Conservation (phyloP, 1,140 invertebrate species). For the Drosophila elegans region DNA sequence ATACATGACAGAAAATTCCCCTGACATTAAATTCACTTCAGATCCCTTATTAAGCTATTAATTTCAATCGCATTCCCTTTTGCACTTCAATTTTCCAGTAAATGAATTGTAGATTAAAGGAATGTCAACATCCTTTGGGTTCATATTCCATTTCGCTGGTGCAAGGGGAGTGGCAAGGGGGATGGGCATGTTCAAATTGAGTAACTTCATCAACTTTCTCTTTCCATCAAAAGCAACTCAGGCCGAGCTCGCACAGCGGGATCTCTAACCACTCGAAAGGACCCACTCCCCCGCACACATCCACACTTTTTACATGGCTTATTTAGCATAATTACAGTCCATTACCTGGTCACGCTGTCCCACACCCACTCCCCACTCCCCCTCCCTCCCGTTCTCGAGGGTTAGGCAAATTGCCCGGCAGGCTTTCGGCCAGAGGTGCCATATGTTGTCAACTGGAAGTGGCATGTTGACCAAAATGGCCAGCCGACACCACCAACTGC, state of each 20-base stretch:
- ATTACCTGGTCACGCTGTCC: constrained; percentile 77
- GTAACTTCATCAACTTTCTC: constrained; percentile 47
- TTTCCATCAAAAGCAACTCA: constrained; percentile 43
- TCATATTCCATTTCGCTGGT: constrained; percentile 15
- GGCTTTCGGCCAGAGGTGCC: constrained; percentile 55
- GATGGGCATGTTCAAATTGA: constrained; percentile 25
- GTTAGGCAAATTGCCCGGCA: constrained; percentile 26
- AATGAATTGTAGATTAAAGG: constrained; percentile 36
- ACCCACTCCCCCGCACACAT: constrained; percentile 26
- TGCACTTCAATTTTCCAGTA: constrained; percentile 18
- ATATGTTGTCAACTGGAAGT: constrained; percentile 76
- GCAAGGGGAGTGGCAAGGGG: not conserved
- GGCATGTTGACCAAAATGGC: constrained; percentile 57
- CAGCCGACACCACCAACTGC: constrained; percentile 19
- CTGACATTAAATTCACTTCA: not conserved
- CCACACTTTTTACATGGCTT: constrained; percentile 72
- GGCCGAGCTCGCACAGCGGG: constrained; percentile 16
- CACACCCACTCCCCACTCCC: constrained; percentile 1
- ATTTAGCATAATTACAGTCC: constrained; percentile 82
- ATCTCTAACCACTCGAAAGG: constrained; percentile 29
- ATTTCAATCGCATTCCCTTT: constrained; percentile 21
- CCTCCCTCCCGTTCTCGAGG: not conserved
- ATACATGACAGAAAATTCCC: not conserved
- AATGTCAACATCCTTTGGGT: constrained; percentile 30
- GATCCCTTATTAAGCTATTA: constrained; percentile 20